Conservation (phyloP, 2,888 invertebrate genomes). For the Pedicia rivosa region DNA sequence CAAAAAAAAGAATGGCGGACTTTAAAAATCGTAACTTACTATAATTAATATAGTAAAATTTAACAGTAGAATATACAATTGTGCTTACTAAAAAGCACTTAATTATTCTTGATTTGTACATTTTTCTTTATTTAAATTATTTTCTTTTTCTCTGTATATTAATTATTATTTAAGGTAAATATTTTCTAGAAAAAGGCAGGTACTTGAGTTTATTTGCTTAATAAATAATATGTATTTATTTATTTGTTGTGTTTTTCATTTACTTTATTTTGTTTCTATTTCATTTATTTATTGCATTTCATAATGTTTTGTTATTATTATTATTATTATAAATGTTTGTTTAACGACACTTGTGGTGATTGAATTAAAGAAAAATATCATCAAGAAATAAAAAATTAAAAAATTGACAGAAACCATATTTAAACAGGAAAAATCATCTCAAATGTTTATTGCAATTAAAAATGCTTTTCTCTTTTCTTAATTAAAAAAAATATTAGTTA, state of each 20-base stretch:
- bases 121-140: too few relatives aligned
- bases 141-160: too few relatives aligned
- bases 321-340: constrained; percentile 6
- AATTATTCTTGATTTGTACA: too few relatives aligned
- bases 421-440: background rate
- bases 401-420: background rate
- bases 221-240: constrained; percentile 7
- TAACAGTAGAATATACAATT: too few relatives aligned
- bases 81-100: too few relatives aligned
- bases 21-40: too few relatives aligned
- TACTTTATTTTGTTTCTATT: constrained; percentile 3
- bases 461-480: background rate
- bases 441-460: background rate
- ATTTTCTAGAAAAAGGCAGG: constrained; percentile 18
- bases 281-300: constrained; percentile 4
- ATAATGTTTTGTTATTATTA: constrained; percentile 4
- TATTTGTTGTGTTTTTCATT: constrained; percentile 6
- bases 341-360: constrained; percentile 20
- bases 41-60: too few relatives aligned
- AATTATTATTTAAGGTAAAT: constrained; percentile 10
- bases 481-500: background rate
- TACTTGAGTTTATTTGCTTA: constrained; percentile 30
- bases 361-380: constrained; percentile 6
- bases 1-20: too few relatives aligned
- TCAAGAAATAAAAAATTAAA: background rate